Conservation (phyloP, 2,797 vertebrate genomes). For the Gymnopithys bicolor region DNA sequence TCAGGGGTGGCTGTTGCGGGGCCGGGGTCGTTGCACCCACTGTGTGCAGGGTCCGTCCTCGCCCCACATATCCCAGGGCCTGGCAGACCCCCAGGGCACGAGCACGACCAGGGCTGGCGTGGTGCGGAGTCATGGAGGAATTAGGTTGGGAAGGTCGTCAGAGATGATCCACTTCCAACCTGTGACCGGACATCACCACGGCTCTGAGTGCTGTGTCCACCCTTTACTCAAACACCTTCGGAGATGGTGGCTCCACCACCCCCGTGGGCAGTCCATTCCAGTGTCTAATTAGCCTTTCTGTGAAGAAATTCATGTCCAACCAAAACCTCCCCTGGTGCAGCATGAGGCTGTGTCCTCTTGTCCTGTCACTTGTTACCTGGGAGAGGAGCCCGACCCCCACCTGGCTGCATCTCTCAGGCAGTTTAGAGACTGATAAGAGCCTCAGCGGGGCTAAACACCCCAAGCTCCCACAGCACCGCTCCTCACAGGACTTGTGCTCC, state of each 20-base stretch:
- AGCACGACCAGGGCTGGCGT: not conserved
- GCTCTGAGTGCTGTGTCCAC: no score
- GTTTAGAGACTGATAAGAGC: rapidly evolving
- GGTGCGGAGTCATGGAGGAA: not conserved
- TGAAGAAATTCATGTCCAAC: not conserved
- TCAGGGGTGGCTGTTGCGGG: no score
- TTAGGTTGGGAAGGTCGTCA: not conserved
- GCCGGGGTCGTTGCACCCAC: no score
- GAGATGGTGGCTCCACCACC: not conserved
- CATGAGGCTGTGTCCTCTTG: no score
- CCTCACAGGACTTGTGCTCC: no score
- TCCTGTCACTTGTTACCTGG: not conserved
- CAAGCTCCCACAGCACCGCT: not conserved
- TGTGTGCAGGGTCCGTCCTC: no score
- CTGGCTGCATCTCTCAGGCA: not conserved
- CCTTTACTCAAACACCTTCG: no score
- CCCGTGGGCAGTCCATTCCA: no score
- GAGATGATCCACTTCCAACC: not conserved
- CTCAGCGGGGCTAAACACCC: not conserved
- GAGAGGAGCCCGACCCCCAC: no score
- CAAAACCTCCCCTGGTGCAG: rapidly evolving
- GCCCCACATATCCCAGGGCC: not conserved
- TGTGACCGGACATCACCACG: rapidly evolving
- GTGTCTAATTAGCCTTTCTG: rapidly evolving
- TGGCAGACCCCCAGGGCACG: no score